Conservation (phyloP, 1,140 invertebrate species). For the Diorhabda sublineata region DNA sequence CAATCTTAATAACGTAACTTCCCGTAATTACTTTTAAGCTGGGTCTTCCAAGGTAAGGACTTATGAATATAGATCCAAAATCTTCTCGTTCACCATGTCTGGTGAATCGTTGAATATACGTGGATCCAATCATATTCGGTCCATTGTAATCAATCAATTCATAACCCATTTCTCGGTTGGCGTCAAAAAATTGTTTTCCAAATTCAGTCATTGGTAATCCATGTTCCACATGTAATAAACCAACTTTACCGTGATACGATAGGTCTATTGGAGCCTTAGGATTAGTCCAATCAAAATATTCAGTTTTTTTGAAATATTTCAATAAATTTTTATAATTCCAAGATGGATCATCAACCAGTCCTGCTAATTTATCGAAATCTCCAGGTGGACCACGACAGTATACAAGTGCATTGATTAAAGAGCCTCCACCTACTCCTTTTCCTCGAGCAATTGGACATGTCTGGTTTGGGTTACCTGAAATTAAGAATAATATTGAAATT, state of each 20-base stretch:
- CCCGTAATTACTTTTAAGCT: too few species aligned
- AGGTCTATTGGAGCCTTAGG: constrained; percentile 45
- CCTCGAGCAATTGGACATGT: constrained; percentile 54
- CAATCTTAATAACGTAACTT: too few species aligned
- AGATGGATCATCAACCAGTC: constrained; percentile 55
- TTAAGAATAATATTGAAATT: constrained; percentile 18
- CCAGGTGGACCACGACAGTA: constrained; percentile 58
- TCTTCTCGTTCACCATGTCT: constrained; percentile 44
- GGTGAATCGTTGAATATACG: constrained; percentile 48
- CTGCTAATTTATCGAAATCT: constrained; percentile 67
- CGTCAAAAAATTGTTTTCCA: constrained; percentile 49
- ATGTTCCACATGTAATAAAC: constrained; percentile 20
- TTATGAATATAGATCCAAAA: too few species aligned
- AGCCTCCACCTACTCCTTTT: constrained; percentile 67
- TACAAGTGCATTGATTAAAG: constrained; percentile 63
- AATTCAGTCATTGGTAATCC: neutral
- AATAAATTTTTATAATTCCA: constrained; percentile 64
- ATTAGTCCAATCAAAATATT: constrained; percentile 23
- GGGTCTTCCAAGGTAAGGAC: too few species aligned
- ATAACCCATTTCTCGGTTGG: constrained; percentile 53
- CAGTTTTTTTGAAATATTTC: constrained; percentile 55
- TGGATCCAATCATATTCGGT: constrained; percentile 45
- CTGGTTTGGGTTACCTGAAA: constrained; percentile 37
- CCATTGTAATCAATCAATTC: constrained; percentile 51
- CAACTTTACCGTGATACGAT: constrained; percentile 16